Conservation (phyloP, 2,113 vertebrate genomes). For the Ochotona curzoniae region DNA sequence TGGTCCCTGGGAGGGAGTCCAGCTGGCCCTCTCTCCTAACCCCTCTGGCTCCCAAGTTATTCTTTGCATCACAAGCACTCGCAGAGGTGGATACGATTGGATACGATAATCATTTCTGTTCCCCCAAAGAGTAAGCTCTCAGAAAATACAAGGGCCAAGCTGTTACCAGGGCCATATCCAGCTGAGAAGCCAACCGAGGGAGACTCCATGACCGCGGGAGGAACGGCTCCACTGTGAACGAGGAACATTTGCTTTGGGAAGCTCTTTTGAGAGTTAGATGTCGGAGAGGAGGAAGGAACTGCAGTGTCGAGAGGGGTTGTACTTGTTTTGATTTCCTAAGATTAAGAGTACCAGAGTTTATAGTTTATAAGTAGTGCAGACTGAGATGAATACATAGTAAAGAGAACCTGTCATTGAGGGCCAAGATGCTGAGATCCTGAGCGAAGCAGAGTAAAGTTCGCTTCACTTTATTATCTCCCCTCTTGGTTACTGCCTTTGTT, state of each 20-base stretch:
- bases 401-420: background rate
- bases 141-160: background rate
- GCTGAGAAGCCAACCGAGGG: background rate
- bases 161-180: background rate
- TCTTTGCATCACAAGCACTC: constrained; percentile 42
- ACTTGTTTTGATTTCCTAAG: background rate
- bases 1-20: constrained; percentile 11
- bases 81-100: background rate
- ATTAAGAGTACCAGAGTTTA: background rate
- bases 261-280: background rate
- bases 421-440: background rate
- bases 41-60: background rate
- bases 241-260: background rate
- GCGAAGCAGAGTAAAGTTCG: background rate
- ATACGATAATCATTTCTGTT: background rate
- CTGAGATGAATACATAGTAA: background rate
- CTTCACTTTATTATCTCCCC: background rate
- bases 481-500: background rate
- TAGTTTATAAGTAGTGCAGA: background rate
- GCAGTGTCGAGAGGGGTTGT: background rate
- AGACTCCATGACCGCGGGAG: background rate
- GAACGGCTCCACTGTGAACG: background rate
- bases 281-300: background rate
- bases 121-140: background rate
- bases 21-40: background rate